Base-by-base conservation (phyloP, 2,113 vertebrate genomes). In the Uria lomvia region DNA sequence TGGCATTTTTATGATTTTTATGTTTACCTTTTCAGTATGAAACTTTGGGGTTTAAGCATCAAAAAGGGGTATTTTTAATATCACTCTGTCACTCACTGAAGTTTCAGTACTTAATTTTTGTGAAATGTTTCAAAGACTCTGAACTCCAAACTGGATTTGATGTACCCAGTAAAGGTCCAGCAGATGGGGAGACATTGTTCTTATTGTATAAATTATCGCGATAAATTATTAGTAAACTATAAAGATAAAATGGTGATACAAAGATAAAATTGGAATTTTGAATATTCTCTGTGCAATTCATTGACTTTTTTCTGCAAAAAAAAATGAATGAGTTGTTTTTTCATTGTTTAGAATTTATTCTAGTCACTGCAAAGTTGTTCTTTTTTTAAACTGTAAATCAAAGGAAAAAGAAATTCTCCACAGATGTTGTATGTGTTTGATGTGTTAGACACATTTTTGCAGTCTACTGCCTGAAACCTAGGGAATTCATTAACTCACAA, bases 401-500 rank as follows among this genome's bases (percentile, higher is more conserved):
- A 94, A 96, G 62, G 84, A 65, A 91, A 89, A 91, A 91, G 2
- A 95, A 96, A 95, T 68, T 94, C 89, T 91, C 82, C 92, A 87
- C 91, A 94, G 92, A 95, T 96, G 92, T 91, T 94, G 49, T 76
- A 36, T 73, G 66, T 79, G 73, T 96, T 97, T 95, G 92, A 96
- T 97, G 83, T 95, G 93, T 84, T 85, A 90, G 86, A 75, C 84
- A 87, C 94, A 94, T 96, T 96, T 92, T 94, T 95, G 86, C 79
- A 90, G 76, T 59, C 65, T 68, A 75, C 65, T 94, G 94, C 56
- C 81, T 91, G 91, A 95, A 95, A 96, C 88, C 86, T 58, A 91
- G 91, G 80, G 92, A 94, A 75, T 94, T 96, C 92, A 96, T 96
- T 97, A 96, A 94, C 76, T 95, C 91, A 60, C 73, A 58, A 78